These are phyloP conservation scores for Monomorium pharaonis DNA, from an alignment of 1,140 invertebrate species.

Conservation along the genomic window DNA sequence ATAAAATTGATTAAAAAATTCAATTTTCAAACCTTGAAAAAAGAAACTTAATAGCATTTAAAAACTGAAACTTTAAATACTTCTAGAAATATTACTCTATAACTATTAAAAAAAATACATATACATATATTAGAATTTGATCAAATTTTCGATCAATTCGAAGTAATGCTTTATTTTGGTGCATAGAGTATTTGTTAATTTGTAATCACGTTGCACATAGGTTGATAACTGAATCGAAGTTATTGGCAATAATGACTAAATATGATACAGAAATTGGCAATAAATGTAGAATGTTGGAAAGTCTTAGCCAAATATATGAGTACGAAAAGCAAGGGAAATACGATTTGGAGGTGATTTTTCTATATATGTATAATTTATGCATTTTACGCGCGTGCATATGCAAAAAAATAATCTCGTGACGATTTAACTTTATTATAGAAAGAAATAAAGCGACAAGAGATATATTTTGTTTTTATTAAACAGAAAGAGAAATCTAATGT, in stretches of 20 bases:
- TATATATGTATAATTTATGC: not conserved
- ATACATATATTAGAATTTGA: too few relatives aligned
- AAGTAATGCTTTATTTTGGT: too few relatives aligned
- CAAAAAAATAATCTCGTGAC: not conserved
- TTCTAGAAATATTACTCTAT: too few relatives aligned
- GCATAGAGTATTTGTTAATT: not conserved
- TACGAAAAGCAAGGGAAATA: not conserved
- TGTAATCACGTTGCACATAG: not conserved
- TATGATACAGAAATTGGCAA: conserved; percentile 36
- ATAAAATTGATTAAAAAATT: too few relatives aligned
- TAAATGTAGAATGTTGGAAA: not conserved
- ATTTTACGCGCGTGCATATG: not conserved
- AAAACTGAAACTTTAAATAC: too few relatives aligned
- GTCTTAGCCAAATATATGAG: not conserved
- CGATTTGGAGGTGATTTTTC: not conserved
- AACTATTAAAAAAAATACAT: too few relatives aligned
- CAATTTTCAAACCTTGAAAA: too few relatives aligned
- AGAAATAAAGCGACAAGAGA: not conserved
- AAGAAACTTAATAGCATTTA: too few relatives aligned
- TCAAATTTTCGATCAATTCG: too few relatives aligned
- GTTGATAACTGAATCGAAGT: not conserved
- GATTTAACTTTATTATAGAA: conserved; percentile 9
- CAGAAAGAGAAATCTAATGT: not conserved
- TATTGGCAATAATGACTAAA: not conserved
- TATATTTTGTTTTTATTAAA: not conserved